Percentiles rank a stretch among this genome's conserved stretches.
Evolutionary conservation across 2,888 invertebrate species (phyloP).

Genomic region (Lasioglossum villosulum): DNA sequence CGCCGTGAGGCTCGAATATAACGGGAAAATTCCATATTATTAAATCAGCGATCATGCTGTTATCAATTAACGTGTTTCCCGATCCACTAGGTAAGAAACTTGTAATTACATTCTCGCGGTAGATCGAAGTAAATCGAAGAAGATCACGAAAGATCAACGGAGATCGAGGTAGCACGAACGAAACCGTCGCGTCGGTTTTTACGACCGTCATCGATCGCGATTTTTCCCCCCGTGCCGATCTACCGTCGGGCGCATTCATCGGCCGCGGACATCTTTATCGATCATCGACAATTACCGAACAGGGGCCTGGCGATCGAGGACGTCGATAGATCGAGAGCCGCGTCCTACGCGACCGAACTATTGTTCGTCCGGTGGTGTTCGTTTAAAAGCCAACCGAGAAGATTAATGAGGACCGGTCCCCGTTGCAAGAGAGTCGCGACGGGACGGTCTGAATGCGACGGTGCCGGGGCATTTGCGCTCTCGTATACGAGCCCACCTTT

Average conservation of each 20-base stretch:
- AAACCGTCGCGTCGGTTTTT: neutral
- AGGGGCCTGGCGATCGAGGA: slow-evolving; percentile 32
- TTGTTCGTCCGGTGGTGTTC: slow-evolving; percentile 40
- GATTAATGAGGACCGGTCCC: slow-evolving; percentile 64
- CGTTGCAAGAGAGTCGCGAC: slow-evolving; percentile 19
- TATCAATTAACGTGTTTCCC: neutral
- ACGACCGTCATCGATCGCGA: slow-evolving; percentile 13
- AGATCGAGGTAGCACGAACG: neutral
- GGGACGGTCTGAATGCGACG: slow-evolving; percentile 6
- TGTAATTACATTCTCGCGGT: slow-evolving; percentile 1
- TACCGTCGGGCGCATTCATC: slow-evolving; percentile 33
- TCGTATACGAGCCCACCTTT: slow-evolving; percentile 35
- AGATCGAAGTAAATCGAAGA: neutral
- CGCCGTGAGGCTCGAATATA: neutral
- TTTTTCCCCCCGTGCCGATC: slow-evolving; percentile 4
- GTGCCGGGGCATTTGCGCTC: slow-evolving; percentile 1
- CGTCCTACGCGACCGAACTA: slow-evolving; percentile 53
- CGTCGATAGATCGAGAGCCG: slow-evolving; percentile 26
- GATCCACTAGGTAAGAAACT: neutral
- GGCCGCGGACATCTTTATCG: slow-evolving; percentile 46
- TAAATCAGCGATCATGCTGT: neutral
- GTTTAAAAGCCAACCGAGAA: slow-evolving; percentile 50
- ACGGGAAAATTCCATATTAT: neutral
- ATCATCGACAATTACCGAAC: slow-evolving; percentile 53
- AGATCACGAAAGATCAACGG: neutral